Percentiles rank a stretch among this genome's conserved stretches.
Conservation (phyloP, 2,797 vertebrate genomes). For the Phaenicophaeus curvirostris region DNA sequence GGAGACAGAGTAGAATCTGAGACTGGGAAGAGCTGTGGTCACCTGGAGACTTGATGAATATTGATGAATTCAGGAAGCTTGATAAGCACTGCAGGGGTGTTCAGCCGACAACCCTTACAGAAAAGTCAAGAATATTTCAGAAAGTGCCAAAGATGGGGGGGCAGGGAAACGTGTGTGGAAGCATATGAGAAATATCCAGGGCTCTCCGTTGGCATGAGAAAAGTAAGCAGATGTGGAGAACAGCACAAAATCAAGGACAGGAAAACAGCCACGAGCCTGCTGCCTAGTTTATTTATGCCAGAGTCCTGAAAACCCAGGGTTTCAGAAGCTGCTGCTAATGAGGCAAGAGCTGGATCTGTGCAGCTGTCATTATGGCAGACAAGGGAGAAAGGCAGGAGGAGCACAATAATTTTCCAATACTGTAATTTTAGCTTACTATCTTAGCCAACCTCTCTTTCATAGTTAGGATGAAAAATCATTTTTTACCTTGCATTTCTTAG, state of each 20-base stretch:
- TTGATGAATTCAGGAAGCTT: background rate
- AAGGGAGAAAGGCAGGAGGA: background rate
- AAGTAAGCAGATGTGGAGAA: constrained; percentile 37
- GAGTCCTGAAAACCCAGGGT: background rate
- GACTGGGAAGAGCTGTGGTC: background rate
- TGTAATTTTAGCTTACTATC: background rate
- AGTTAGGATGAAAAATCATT: background rate
- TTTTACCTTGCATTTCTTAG: background rate
- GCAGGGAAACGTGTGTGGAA: background rate
- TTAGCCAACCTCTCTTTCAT: background rate
- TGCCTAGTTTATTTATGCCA: constrained; percentile 49
- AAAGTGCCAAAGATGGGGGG: background rate
- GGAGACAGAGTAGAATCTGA: background rate
- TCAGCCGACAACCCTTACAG: background rate
- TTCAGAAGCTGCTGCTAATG: constrained; percentile 41
- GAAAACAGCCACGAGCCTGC: constrained; percentile 15
- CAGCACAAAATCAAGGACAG: constrained; percentile 1
- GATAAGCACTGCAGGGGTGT: background rate
- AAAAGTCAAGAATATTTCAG: background rate
- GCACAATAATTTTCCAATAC: background rate
- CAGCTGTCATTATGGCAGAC: constrained; percentile 28
- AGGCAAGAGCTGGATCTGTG: constrained; percentile 1
- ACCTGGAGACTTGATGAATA: background rate
- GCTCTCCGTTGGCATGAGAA: background rate
- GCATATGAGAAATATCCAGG: background rate